phyloP scores from a whole-genome alignment of 2,888 invertebrate species.

The Candidula unifasciata region DNA sequence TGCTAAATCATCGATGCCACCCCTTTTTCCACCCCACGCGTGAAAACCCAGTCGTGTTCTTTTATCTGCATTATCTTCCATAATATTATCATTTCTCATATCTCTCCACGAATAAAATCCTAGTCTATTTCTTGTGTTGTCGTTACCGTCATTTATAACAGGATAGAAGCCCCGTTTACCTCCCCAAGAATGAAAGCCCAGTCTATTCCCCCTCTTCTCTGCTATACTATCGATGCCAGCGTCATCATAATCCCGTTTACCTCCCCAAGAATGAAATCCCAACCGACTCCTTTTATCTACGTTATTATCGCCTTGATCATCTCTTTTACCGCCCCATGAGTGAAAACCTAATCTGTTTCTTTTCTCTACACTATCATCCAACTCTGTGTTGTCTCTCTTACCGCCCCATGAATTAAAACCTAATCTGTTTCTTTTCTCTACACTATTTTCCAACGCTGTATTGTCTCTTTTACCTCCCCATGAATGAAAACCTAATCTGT shows the following conservation, averaged over 20 bases:
- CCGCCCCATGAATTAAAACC: not conserved
- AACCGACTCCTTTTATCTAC: not conserved
- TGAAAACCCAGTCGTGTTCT: constrained; percentile 4
- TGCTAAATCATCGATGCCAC: not conserved
- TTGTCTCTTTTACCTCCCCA: constrained; percentile 15
- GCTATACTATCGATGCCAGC: not conserved
- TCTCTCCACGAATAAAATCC: constrained; percentile 17
- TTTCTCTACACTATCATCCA: constrained; percentile 10
- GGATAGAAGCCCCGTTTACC: not conserved
- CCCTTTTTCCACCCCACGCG: not conserved
- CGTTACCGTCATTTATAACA: not conserved
- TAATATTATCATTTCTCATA: not conserved
- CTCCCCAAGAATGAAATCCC: constrained; percentile 33
- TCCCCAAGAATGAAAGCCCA: constrained; percentile 23
- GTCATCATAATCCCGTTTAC: not conserved
- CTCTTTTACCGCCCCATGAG: constrained; percentile 25
- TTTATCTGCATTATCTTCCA: not conserved
- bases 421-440: not conserved
- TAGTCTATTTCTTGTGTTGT: not conserved
- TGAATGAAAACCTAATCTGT: not conserved
- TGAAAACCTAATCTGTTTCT: constrained; percentile 4
- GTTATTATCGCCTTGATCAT: not conserved
- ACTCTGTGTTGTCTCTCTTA: not conserved
- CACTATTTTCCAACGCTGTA: not conserved
- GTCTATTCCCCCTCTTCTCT: not conserved